A percentile compares a stretch with the other conserved stretches of the same genome.
Evolutionary conservation across 2,113 vertebrate species (phyloP).

Genomic region (Ahaetulla prasina): DNA sequence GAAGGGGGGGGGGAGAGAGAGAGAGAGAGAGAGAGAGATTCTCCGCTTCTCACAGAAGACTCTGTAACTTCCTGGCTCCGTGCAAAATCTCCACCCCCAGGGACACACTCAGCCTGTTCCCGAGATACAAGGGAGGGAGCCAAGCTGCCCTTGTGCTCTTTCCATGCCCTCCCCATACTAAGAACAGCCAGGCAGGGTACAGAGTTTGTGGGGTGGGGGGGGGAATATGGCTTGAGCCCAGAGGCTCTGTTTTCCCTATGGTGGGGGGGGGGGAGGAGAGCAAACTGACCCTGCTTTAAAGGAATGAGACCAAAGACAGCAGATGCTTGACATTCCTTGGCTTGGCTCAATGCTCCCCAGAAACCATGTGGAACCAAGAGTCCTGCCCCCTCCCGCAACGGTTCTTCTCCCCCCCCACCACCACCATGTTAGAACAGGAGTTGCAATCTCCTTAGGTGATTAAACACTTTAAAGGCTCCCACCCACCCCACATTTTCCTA

Average conservation of each 20-base stretch:
- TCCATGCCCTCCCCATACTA: background rate
- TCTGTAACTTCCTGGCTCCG: conserved; percentile 15
- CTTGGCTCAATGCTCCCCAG: background rate
- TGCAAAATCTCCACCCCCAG: conserved; percentile 11
- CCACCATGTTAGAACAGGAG: background rate
- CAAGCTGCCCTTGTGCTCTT: background rate
- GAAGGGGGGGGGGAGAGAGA: too few species aligned
- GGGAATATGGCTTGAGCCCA: background rate
- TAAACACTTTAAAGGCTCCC: background rate
- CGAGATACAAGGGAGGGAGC: background rate
- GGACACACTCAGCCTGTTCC: background rate
- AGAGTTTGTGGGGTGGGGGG: background rate
- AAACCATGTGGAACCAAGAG: accelerated
- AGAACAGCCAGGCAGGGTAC: background rate
- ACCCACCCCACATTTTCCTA: background rate
- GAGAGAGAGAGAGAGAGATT: too few species aligned
- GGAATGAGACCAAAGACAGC: background rate
- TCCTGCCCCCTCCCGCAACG: accelerated
- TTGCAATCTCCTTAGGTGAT: background rate
- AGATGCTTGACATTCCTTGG: background rate
- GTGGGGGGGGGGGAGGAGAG: background rate
- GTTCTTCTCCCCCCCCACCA: too few species aligned
- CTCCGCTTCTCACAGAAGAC: background rate
- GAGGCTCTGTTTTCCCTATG: background rate
- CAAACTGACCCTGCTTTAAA: background rate